phyloP scores from a whole-genome alignment of 1,140 invertebrate genomes.

The Asobara japonica region DNA sequence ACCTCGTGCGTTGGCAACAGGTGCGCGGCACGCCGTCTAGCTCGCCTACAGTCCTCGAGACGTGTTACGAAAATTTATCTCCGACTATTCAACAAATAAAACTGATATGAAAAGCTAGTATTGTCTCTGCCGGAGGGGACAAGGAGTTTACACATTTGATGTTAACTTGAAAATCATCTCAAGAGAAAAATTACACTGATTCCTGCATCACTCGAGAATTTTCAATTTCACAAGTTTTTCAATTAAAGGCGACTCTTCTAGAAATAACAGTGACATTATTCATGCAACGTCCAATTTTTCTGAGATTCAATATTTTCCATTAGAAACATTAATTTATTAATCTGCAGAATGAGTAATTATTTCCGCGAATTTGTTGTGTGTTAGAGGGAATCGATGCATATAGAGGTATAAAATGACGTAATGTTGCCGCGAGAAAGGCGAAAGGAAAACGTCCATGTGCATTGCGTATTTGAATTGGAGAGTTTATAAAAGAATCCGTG shows the following conservation, averaged over 20 bases:
- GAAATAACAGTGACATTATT: too few relatives aligned
- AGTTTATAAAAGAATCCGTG: conserved; percentile 5
- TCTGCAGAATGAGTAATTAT: background rate
- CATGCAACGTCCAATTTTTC: too few relatives aligned
- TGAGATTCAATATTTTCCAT: too few relatives aligned
- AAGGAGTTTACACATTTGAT: too few relatives aligned
- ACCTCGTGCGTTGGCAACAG: background rate
- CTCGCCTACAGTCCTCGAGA: background rate
- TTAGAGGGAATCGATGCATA: background rate
- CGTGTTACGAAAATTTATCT: background rate
- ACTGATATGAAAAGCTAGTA: too few relatives aligned
- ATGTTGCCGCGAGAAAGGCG: background rate
- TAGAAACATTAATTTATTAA: too few relatives aligned
- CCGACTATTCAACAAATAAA: background rate
- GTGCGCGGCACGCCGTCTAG: background rate
- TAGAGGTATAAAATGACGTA: background rate
- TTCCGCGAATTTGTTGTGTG: background rate
- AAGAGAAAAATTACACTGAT: too few relatives aligned
- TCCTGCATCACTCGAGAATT: too few relatives aligned
- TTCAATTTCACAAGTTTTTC: too few relatives aligned
- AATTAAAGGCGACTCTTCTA: too few relatives aligned
- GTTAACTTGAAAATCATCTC: too few relatives aligned
- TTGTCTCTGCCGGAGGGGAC: too few relatives aligned
- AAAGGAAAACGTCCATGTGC: background rate
- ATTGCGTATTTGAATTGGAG: background rate